These are phyloP conservation scores for Drosophila equinoxialis DNA, from an alignment of 1,140 invertebrate species.

Conservation along the genomic window DNA sequence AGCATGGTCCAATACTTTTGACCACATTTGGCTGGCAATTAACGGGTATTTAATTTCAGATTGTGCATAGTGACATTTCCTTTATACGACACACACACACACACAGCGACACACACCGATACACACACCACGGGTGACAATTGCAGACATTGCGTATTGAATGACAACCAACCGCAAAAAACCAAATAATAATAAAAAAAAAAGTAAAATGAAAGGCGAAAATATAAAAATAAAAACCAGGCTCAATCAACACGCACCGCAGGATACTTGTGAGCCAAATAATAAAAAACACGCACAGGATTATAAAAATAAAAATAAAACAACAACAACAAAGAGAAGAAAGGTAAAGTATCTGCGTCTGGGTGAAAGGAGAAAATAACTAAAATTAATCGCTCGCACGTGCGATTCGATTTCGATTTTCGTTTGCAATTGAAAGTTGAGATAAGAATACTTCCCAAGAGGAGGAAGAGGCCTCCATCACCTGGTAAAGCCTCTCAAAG, in stretches of 20 bases:
- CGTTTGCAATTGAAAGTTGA: constrained; percentile 28
- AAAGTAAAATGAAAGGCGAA: constrained; percentile 36
- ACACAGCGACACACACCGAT: neutral
- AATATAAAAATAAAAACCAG: constrained; percentile 33
- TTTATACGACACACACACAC: constrained; percentile 4
- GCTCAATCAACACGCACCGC: constrained; percentile 63
- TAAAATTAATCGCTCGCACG: constrained; percentile 69
- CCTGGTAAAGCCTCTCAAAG: constrained; percentile 20
- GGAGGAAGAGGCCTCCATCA: constrained; percentile 22
- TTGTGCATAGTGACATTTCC: constrained; percentile 15
- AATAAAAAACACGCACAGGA: constrained; percentile 52
- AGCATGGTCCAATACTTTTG: constrained; percentile 6
- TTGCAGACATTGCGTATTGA: constrained; percentile 48
- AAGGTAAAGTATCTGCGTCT: constrained; percentile 9
- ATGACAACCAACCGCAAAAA: constrained; percentile 63
- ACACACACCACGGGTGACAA: constrained; percentile 64
- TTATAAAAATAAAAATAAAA: constrained; percentile 39
- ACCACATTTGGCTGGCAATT: constrained; percentile 64
- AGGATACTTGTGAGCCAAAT: constrained; percentile 53
- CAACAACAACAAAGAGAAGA: constrained; percentile 26
- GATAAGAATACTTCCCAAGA: constrained; percentile 30
- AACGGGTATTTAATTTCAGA: constrained; percentile 60
- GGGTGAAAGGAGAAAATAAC: constrained; percentile 27
- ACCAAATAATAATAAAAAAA: constrained; percentile 31
- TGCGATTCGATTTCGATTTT: constrained; percentile 39